Evolutionary conservation across 2,888 invertebrate genomes (phyloP).

Genomic region (Plebejus anna): DNA sequence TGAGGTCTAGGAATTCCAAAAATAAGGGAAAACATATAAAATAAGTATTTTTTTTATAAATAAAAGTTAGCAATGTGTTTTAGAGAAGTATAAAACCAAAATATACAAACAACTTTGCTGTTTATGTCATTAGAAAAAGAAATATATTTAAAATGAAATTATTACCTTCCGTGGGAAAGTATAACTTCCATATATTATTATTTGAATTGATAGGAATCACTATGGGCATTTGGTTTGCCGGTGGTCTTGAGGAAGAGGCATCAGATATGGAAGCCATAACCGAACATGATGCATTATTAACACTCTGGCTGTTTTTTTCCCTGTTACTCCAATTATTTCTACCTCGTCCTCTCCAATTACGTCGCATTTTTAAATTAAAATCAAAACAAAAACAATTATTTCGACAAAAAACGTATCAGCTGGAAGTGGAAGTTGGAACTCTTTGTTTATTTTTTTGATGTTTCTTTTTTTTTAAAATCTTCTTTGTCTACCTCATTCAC

Average conservation of each 20-base stretch:
- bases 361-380: constrained; percentile 52
- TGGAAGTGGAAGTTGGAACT: no score
- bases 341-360: constrained; percentile 67
- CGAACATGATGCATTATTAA: constrained; percentile 47
- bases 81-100: no score
- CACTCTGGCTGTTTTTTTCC: constrained; percentile 47
- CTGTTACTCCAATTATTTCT: constrained; percentile 56
- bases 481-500: no score
- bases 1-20: no score
- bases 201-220: constrained; percentile 51
- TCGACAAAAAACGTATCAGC: no score
- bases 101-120: no score
- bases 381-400: neutral
- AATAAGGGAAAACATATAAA: neutral
- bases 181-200: constrained; percentile 87
- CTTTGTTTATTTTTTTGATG: neutral
- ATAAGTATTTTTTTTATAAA: no score
- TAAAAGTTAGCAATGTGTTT: no score
- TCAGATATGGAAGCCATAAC: constrained; percentile 42
- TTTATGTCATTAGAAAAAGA: no score
- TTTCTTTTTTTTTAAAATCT: neutral
- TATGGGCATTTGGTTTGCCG: constrained; percentile 63
- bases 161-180: constrained; percentile 86
- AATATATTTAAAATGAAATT: no score
- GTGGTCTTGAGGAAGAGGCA: constrained; percentile 57